Evolutionary conservation across 2,888 invertebrate species (phyloP), one percentile per base, ranked within the genome.

Genomic region (Platycheirus rosarum): DNA sequence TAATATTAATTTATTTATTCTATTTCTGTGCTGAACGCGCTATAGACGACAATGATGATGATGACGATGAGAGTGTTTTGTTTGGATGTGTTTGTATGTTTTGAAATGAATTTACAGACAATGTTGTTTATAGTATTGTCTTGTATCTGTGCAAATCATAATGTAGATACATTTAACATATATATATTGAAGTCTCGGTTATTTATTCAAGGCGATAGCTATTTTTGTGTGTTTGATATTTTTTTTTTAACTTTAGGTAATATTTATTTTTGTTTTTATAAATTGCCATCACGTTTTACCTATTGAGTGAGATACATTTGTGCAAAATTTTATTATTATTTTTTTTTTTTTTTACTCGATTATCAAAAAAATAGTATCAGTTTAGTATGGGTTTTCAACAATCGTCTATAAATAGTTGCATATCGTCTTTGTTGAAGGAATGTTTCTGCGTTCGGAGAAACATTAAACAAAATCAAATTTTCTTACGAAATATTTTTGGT

Each of bases 1-100:
- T 73, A 82, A 82, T 82, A 82, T 73, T 82, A 77, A 82, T 82
- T 76, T 77, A 73, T 82, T 77, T 77, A 77, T 82, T 82, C 76
- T 63, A 62, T 74, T 63, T 49, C 55, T 46, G 44, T 20, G 29
- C 9, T 40, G 11, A 9, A 1, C 26, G 6, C n/a, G 14, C 2
- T 9, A 8, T 37, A 14, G 13, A 5, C 2, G 14, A 57, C n/a
- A n/a, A n/a, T n/a, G n/a, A n/a, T n/a, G n/a, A n/a, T n/a, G n/a
- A n/a, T n/a, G n/a, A n/a, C 40, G 57, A 26, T 57, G 40, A 26
- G 63, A 63, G 63, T 48, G 44, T 63, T 63, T 26, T 11, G 16
- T 29, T 62, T 13, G 14, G 26, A 26, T 14, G 13, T 40, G 8
- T 53, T 40, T 66, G 51, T 60, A n/a, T n/a, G 32, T 46, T 37